Evolutionary conservation across 2,113 vertebrate species (phyloP).

Genomic region (Protomyctophum bolini): DNA sequence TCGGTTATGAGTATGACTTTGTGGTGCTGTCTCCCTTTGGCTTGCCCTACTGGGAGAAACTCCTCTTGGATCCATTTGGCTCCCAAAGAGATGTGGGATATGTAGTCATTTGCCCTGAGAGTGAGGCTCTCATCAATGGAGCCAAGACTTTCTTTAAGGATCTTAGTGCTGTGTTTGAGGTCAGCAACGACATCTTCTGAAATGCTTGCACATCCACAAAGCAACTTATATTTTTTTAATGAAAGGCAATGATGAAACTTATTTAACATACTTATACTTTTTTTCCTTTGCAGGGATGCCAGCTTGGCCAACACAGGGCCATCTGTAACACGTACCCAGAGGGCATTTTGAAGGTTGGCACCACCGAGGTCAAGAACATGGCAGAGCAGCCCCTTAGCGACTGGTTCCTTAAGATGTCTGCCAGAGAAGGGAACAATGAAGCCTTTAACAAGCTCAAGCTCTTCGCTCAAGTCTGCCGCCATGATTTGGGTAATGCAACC

Average conservation of each 20-base stretch:
- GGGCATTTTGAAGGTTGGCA: slow-evolving; percentile 91
- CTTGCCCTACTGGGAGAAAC: slow-evolving; percentile 97
- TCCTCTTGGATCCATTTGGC: slow-evolving; percentile 95
- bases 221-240: background rate
- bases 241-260: too few species aligned
- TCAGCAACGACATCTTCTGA: slow-evolving; percentile 54
- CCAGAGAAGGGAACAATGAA: slow-evolving; percentile 86
- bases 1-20: slow-evolving; percentile 97
- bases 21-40: slow-evolving; percentile 98
- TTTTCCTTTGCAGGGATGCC: slow-evolving; percentile 83
- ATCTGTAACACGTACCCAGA: slow-evolving; percentile 91
- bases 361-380: slow-evolving; percentile 85
- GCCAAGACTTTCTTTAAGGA: slow-evolving; percentile 96
- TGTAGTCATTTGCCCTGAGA: slow-evolving; percentile 96
- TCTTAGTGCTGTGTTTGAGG: slow-evolving; percentile 95
- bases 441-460: slow-evolving; percentile 93
- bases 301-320: slow-evolving; percentile 94
- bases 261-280: background rate
- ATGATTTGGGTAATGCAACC: slow-evolving; percentile 85
- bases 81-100: slow-evolving; percentile 96
- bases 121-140: slow-evolving; percentile 90
- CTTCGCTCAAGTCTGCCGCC: slow-evolving; percentile 95
- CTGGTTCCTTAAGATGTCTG: slow-evolving; percentile 92
- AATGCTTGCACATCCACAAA: slow-evolving; percentile 28
- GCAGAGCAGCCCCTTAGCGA: slow-evolving; percentile 91